A percentile compares a stretch with the other conserved stretches of the same genome.
phyloP scores from a whole-genome alignment of 2,888 invertebrate genomes.

The Artemia sp. region DNA sequence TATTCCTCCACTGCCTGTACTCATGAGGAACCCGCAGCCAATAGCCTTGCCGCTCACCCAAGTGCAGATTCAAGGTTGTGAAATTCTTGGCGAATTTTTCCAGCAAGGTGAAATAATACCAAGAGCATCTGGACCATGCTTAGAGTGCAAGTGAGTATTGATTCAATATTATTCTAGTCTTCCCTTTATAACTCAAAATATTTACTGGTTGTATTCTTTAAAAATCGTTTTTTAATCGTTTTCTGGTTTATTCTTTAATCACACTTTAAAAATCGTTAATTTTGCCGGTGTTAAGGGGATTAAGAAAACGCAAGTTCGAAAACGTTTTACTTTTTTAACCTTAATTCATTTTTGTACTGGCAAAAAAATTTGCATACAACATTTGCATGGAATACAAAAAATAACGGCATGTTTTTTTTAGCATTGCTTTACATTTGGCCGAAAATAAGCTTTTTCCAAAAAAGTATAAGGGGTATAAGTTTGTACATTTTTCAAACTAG shows the following conservation, averaged over 20 bases:
- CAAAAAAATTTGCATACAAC: no score
- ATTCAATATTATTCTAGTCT: slow-evolving; percentile 15
- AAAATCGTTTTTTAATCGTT: neutral
- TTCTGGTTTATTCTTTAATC: no score
- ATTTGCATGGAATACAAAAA: no score
- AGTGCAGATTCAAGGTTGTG: slow-evolving; percentile 44
- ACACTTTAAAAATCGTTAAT: neutral
- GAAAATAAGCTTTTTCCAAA: no score
- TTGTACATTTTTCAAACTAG: no score
- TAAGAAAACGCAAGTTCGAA: no score
- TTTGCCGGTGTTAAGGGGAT: no score
- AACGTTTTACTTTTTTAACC: no score
- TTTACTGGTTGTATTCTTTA: slow-evolving; percentile 12
- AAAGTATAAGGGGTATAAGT: no score
- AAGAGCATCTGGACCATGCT: slow-evolving; percentile 76
- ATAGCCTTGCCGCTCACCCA: slow-evolving; percentile 16
- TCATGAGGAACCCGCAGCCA: slow-evolving; percentile 29
- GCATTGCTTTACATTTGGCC: no score
- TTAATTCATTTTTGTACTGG: no score
- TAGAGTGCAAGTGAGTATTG: slow-evolving; percentile 74
- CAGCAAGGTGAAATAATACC: slow-evolving; percentile 66
- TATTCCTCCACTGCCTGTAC: slow-evolving; percentile 34
- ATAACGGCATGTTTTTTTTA: no score
- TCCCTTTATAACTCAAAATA: neutral
- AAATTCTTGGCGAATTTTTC: slow-evolving; percentile 66